Evolutionary conservation across 1,140 invertebrate genomes (phyloP).

Genomic region (Ladona fulva): DNA sequence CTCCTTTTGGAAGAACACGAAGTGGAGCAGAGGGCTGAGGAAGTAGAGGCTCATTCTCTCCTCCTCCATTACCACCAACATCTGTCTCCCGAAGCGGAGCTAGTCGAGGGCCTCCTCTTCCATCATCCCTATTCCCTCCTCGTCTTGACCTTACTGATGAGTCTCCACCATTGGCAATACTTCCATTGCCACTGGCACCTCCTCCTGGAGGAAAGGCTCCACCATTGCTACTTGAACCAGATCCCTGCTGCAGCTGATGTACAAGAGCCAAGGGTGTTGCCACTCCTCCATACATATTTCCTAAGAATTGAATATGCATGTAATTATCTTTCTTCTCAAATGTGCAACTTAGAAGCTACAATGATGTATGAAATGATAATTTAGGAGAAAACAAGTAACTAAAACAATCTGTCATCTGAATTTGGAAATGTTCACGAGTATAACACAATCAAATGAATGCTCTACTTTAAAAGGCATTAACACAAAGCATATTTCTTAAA

Average conservation of each 20-base stretch:
- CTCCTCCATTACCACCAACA: constrained; percentile 27
- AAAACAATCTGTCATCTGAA: too few species aligned
- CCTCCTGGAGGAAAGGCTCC: constrained; percentile 21
- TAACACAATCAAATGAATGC: too few species aligned
- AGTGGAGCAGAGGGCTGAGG: constrained; percentile 29
- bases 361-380: too few species aligned
- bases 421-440: too few species aligned
- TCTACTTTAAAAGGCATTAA: too few species aligned
- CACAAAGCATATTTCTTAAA: too few species aligned
- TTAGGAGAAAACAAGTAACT: too few species aligned
- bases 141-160: not conserved
- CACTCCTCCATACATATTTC: constrained; percentile 54
- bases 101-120: constrained; percentile 31
- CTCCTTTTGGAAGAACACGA: not conserved
- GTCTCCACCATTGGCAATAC: constrained; percentile 27
- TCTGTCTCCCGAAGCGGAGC: constrained; percentile 36
- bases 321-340: too few species aligned
- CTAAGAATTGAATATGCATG: constrained; percentile 14
- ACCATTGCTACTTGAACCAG: constrained; percentile 14
- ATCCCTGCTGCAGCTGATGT: constrained; percentile 42
- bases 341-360: too few species aligned
- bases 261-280: constrained; percentile 57
- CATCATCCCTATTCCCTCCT: constrained; percentile 20
- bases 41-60: constrained; percentile 55
- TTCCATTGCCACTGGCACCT: constrained; percentile 27